A percentile compares a stretch with the other conserved stretches of the same genome.
phyloP scores from a whole-genome alignment of 2,797 vertebrate genomes.

The Bovichtus variegatus region DNA sequence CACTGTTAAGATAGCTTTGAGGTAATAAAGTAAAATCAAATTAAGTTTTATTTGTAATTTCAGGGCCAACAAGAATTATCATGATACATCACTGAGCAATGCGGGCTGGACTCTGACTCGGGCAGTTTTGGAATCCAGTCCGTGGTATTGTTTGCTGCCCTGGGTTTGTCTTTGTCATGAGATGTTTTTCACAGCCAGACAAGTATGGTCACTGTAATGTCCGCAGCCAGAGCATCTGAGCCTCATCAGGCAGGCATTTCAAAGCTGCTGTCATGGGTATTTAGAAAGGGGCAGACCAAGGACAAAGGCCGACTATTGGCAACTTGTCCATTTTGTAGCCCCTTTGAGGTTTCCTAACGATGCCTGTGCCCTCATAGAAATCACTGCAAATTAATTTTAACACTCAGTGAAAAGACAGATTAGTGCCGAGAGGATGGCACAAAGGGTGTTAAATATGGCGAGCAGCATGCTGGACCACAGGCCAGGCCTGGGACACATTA shows the following conservation, averaged over 20 bases:
- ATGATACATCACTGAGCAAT: constrained; percentile 47
- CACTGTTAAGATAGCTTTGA: constrained; percentile 39
- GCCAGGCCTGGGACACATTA: constrained; percentile 86
- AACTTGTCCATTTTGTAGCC: constrained; percentile 85
- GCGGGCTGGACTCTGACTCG: constrained; percentile 38
- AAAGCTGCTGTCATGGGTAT: constrained; percentile 81
- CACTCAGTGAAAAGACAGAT: constrained; percentile 94
- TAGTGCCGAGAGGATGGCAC: constrained; percentile 87
- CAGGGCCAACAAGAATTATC: constrained; percentile 57
- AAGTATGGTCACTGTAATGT: constrained; percentile 67
- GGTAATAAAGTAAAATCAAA: constrained; percentile 66
- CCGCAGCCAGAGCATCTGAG: constrained; percentile 68
- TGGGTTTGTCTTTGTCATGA: constrained; percentile 73
- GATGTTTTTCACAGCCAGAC: constrained; percentile 70
- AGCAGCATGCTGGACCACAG: constrained; percentile 85
- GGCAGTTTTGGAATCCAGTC: constrained; percentile 53
- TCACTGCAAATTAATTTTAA: constrained; percentile 93
- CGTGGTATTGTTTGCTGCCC: constrained; percentile 53
- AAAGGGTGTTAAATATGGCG: constrained; percentile 89
- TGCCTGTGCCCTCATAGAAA: constrained; percentile 90
- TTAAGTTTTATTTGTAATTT: constrained; percentile 69
- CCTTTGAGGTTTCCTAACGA: constrained; percentile 91
- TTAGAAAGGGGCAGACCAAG: constrained; percentile 75
- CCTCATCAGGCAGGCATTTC: constrained; percentile 77
- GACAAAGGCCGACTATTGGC: constrained; percentile 85